Base-by-base conservation (phyloP, 2,888 invertebrate species). In the Agrochola macilenta region DNA sequence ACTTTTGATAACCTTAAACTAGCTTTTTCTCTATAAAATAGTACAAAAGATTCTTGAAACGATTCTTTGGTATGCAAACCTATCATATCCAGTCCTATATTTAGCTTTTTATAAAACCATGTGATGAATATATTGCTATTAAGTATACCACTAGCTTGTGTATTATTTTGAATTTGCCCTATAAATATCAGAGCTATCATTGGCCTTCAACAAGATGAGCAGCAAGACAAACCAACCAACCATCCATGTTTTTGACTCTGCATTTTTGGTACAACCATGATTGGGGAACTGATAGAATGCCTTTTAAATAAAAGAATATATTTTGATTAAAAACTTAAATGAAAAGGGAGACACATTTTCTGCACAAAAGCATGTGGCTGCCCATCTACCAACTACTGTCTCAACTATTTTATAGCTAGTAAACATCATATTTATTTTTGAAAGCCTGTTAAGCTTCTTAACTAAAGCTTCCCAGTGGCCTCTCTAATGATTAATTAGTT, bases 1-100 rank as follows among this genome's bases (percentile, higher is more conserved):
- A 66, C 26, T 43, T 49, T 54, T 20, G 39, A 76, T 78, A 76
- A 78, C 58, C 57, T 39, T 77, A 64, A 65, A 52, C 39, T 14
- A 30, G 17, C 20, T 8, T 46, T n/a, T 46, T 23, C 23, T 11
- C 26, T 54, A n/a, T 4, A 69, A 2, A 35, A 71, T 30, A 23
- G 7, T 69, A 57, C 12, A 30, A 57, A 39, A 74, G 17, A 17
- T 26, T 39, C 7, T 17, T 9, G 4, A 17, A 30, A 43, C 12
- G 5, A 30, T 11, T 5, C 9, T 30, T 64, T 46, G 3, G 7
- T 63, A n/a, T 0, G 0, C n/a, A 71, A 30, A 58, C 8, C 35
- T 23, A 23, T 46, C 9, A 30, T 35, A 71, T 26, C 14, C 23
- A 39, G 8, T 74, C 17, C 5, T 46, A 1, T 39, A 23, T 8